phyloP scores from a whole-genome alignment of 2,113 vertebrate species.

The Chloebia gouldiae region DNA sequence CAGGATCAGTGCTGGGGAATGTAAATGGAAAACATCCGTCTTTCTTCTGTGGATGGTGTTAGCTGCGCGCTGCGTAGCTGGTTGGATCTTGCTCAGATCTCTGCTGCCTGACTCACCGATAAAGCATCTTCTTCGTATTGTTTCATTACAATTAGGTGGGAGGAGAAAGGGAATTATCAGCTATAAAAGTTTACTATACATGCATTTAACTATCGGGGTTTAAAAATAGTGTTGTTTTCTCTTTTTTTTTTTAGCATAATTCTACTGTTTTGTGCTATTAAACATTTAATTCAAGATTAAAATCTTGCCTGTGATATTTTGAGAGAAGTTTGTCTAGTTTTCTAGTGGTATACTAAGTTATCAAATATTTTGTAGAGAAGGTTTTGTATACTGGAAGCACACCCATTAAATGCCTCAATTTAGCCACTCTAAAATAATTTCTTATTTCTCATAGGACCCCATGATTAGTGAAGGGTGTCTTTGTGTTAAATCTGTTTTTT shows the following conservation, averaged over 20 bases:
- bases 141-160: constrained; percentile 1
- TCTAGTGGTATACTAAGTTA: background rate
- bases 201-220: background rate
- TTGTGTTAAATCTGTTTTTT: background rate
- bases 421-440: background rate
- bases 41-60: background rate
- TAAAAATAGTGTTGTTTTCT: background rate
- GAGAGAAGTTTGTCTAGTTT: background rate
- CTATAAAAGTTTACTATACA: background rate
- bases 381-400: background rate
- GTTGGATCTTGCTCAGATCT: background rate
- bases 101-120: constrained; percentile 10
- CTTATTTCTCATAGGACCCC: background rate
- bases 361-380: background rate
- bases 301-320: background rate
- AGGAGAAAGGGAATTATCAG: background rate
- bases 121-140: constrained; percentile 18
- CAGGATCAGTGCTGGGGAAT: background rate
- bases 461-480: background rate
- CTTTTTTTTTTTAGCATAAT: background rate
- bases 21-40: constrained; percentile 40
- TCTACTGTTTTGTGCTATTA: background rate
- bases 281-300: background rate
- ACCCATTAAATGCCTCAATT: background rate
- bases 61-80: background rate